Evolutionary conservation across 2,113 vertebrate species (phyloP).

Genomic region (crab-eating macaque (Macaca fascicularis)): DNA sequence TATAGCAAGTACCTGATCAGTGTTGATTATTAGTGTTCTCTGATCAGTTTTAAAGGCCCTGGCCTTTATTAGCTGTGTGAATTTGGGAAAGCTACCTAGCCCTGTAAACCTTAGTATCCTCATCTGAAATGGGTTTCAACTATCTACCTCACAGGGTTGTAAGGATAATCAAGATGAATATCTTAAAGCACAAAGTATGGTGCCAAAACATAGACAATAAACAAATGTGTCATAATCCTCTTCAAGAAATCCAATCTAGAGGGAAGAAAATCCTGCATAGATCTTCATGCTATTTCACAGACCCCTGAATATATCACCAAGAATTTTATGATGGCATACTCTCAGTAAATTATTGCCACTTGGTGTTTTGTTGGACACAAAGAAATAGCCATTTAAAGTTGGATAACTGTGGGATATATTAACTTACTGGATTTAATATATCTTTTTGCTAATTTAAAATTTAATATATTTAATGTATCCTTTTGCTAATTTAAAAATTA

Average conservation of each 20-base stretch:
- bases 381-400: not conserved
- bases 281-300: not conserved
- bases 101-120: not conserved
- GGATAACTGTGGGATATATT: not conserved
- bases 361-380: not conserved
- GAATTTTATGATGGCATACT: not conserved
- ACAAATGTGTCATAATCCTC: not conserved
- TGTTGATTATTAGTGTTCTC: slow-evolving; percentile 8
- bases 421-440: not conserved
- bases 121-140: not conserved
- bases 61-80: not conserved
- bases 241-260: not conserved
- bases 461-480: not conserved
- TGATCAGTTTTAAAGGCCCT: not conserved
- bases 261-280: not conserved
- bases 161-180: not conserved
- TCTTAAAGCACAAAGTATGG: slow-evolving; percentile 1
- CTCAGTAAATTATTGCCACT: not conserved
- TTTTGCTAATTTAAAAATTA: not conserved
- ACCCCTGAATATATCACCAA: not conserved
- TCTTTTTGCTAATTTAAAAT: not conserved
- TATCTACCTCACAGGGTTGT: not conserved
- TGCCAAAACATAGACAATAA: not conserved
- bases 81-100: not conserved
- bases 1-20: not conserved